Evolutionary conservation across 1,140 invertebrate species (phyloP), one percentile per base, ranked within the genome.

Genomic region (Drosophila tani): DNA sequence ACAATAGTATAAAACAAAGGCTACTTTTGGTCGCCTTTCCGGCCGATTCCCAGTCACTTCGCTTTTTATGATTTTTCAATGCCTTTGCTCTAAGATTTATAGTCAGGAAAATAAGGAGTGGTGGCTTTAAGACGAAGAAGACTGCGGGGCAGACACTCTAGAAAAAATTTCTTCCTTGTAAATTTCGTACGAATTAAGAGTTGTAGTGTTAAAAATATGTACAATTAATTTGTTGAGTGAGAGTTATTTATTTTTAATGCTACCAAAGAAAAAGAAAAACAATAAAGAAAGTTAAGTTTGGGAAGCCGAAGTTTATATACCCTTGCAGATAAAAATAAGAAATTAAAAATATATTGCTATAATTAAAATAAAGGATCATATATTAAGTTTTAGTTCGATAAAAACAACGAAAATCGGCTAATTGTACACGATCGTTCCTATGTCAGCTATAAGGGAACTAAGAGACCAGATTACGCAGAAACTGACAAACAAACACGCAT

Each of bases 141-240:
- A 60, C 53, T 32, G 55, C 47, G 75, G 15, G 60, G 63, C 53
- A 85, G 75, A 84, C 83, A 74, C 79, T 71, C 49, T 38, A 47
- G 15, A 32, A 40, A 56, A 71, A 49, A 64, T 84, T 69, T 88
- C 84, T 88, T 87, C 78, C 84, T 73, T 81, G 77, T 88, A 71
- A 66, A 88, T 73, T 87, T 83, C 73, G 50, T 41, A 50, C 51
- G 81, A 90, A 90, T 69, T 66, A 59, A 32, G 49, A 78, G 51
- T 78, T 81, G 59, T 64, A 60, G 69, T 90, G 79, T 66, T 74
- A 73, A 73, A 85, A 82, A 88, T 88, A 60, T 82, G 81, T 57
- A 85, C 85, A 90, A 90, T 88, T 79, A 88, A 85, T 78, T 74
- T 74, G 84, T 90, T 81, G 62, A 88, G 74, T 90, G 75, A 60